Conservation (phyloP, 1,140 invertebrate species). For the Kradibia gibbosae region DNA sequence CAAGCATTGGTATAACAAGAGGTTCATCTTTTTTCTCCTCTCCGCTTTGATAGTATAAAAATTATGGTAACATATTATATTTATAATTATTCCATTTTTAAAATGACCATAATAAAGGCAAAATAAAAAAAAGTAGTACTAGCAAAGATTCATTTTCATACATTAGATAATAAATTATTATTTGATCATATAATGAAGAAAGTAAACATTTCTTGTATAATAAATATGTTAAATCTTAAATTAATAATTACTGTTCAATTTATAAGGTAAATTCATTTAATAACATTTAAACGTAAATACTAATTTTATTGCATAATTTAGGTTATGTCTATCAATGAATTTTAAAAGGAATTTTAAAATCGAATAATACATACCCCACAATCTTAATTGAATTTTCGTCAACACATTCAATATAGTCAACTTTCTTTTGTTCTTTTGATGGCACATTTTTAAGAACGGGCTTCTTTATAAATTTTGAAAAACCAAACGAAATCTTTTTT, state of each 20-base stretch:
- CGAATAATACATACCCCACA: conserved; percentile 74
- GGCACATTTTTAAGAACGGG: conserved; percentile 71
- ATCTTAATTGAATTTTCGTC: conserved; percentile 83
- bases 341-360: conserved; percentile 10
- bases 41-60: conserved; percentile 65
- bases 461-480: conserved; percentile 81
- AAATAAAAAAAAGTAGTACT: no score
- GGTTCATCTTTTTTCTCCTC: conserved; percentile 72
- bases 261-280: neutral
- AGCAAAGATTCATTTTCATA: no score
- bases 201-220: neutral
- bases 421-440: conserved; percentile 69
- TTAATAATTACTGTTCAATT: neutral
- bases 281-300: neutral
- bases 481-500: conserved; percentile 86
- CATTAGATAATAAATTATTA: no score
- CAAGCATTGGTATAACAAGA: conserved; percentile 78
- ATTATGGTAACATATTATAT: neutral
- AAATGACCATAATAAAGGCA: neutral
- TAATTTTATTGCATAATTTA: conserved; percentile 33
- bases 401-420: conserved; percentile 82
- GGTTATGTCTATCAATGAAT: conserved; percentile 35
- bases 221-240: no score
- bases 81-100: neutral
- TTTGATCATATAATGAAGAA: neutral